Evolutionary conservation across 2,888 invertebrate species (phyloP), one percentile per base, ranked within the genome.

Genomic region (Meloe dianella): DNA sequence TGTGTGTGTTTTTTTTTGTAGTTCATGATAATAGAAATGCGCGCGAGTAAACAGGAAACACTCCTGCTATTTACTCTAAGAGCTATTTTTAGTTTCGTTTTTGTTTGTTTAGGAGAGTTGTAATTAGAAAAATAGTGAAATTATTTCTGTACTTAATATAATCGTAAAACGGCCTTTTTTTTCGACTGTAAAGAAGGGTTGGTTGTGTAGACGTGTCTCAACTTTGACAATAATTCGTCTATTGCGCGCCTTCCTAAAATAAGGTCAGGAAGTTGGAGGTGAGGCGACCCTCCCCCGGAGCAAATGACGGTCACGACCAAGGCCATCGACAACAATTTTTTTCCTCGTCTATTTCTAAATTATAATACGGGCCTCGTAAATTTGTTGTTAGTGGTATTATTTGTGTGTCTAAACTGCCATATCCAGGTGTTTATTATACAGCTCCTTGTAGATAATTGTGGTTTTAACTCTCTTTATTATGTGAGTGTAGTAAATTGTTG

Each of bases 241-340:
- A 30, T 30, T 30, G 17, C 12, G 22, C 12, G 41, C 22, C 7
- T 51, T n/a, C n/a, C n/a, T n/a, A n/a, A n/a, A 14, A 54, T 24
- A 54, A 54, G 54, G 24, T 14, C 54, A 54, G 54, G 30, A 57
- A 56, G 58, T 35, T 61, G 54, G 58, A 61, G 35, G n/a, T n/a
- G n/a, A n/a, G 61, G 62, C 59, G 41, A 54, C 27, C 4, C 2
- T 62, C 27, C 62, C 22, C 27, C 27, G 54, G 63, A 54, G 24
- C 60, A 59, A 61, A 64, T 61, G 60, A 54, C 64, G 67, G 67
- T 67, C 67, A 67, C 38, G 67, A 67, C 51, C 67, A 67, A 67
- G 67, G 67, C 56, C 66, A 38, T 63, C 5, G 8, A 9, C 5
- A 8, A 27, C 27, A 2, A 4, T 27, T 47, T 47, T 47, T 47